Percentiles rank a stretch among this genome's conserved stretches.
phyloP scores from a whole-genome alignment of 2,888 invertebrate species.

The Lithophane socia region DNA sequence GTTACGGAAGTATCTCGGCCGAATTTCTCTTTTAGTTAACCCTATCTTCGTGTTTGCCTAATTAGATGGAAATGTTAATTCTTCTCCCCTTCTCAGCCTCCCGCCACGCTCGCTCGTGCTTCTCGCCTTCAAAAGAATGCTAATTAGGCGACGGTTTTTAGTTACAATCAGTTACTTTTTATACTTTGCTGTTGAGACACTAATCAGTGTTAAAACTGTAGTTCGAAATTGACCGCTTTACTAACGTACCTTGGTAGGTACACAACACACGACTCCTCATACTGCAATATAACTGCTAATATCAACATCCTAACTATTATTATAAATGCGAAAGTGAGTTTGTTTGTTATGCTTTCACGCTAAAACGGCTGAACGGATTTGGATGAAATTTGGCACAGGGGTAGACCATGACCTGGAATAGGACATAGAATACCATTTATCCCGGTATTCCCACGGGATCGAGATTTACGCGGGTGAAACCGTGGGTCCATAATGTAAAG shows the following conservation, averaged over 20 bases:
- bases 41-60: conserved; percentile 42
- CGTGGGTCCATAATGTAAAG: not conserved
- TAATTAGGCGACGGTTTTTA: conserved; percentile 44
- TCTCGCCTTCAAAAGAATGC: not conserved
- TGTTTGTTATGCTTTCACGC: no score
- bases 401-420: no score
- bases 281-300: not conserved
- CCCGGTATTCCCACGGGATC: no score
- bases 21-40: conserved; percentile 28
- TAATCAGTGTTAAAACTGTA: not conserved
- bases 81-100: no score
- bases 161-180: conserved; percentile 2
- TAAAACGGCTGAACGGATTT: no score
- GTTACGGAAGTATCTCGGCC: not conserved
- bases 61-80: conserved; percentile 25
- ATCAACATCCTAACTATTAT: not conserved
- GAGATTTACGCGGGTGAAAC: no score
- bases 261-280: not conserved
- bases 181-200: not conserved
- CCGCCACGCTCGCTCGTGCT: no score
- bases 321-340: no score
- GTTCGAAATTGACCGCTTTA: no score
- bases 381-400: no score
- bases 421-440: no score
- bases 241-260: not conserved